phyloP scores from a whole-genome alignment of 2,888 invertebrate genomes.

The Melanostoma mellinum region DNA sequence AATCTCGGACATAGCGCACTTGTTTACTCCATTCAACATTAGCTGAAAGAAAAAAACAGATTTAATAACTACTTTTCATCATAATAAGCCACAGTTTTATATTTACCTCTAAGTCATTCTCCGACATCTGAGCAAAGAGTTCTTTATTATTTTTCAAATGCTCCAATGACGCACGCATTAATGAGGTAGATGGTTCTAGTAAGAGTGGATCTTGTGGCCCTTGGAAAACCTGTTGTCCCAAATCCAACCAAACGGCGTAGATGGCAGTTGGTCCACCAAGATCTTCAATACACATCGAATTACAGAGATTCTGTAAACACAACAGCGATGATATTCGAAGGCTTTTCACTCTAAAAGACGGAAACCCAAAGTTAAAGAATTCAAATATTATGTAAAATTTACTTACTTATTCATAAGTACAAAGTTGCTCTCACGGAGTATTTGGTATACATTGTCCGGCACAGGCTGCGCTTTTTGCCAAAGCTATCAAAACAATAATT shows the following conservation, averaged over 20 bases:
- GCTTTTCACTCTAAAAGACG: conserved; percentile 82
- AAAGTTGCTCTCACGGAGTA: conserved; percentile 83
- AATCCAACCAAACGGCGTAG: conserved; percentile 86
- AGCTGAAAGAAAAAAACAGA: conserved; percentile 77
- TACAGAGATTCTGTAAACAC: conserved; percentile 88
- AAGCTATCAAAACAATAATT: conserved; percentile 68
- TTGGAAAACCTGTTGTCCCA: conserved; percentile 86
- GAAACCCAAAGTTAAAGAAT: not conserved
- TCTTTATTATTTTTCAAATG: conserved; percentile 84
- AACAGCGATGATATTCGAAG: conserved; percentile 86
- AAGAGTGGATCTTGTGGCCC: conserved; percentile 83
- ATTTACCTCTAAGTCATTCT: conserved; percentile 83
- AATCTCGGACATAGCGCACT: conserved; percentile 84
- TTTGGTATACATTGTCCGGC: conserved; percentile 84
- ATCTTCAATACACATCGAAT: conserved; percentile 84
- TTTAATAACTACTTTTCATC: not conserved
- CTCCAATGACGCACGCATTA: conserved; percentile 89
- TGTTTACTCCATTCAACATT: conserved; percentile 83
- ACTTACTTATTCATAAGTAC: conserved; percentile 83
- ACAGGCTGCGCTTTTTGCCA: conserved; percentile 80
- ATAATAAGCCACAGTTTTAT: not conserved
- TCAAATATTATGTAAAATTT: not conserved
- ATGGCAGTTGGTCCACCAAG: conserved; percentile 86
- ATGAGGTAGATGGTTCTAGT: conserved; percentile 88
- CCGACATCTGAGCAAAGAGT: conserved; percentile 84